These are phyloP conservation scores for Drosophila nr. perissopoda DNA, from an alignment of 2,888 invertebrate genomes.

Conservation along the genomic window DNA sequence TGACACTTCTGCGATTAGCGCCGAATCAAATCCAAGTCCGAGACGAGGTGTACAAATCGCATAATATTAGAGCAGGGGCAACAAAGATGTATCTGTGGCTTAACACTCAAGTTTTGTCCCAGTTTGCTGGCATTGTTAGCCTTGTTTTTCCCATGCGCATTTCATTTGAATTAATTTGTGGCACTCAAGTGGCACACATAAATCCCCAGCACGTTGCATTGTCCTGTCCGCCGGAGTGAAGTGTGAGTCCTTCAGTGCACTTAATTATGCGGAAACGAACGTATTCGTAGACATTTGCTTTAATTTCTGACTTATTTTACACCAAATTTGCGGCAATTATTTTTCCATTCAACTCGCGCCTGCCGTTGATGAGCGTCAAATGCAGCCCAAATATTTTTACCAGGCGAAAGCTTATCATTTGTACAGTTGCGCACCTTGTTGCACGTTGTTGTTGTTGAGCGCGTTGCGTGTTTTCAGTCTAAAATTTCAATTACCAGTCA, in stretches of 20 bases:
- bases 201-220: constrained; percentile 54
- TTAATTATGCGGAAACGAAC: constrained; percentile 73
- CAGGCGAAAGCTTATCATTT: background rate
- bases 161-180: constrained; percentile 82
- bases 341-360: constrained; percentile 44
- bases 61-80: constrained; percentile 52
- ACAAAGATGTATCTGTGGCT: constrained; percentile 46
- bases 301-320: constrained; percentile 65
- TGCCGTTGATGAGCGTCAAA: constrained; percentile 71
- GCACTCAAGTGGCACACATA: constrained; percentile 81
- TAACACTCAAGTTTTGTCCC: constrained; percentile 34
- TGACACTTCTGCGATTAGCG: constrained; percentile 78
- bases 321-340: constrained; percentile 69
- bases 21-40: constrained; percentile 66
- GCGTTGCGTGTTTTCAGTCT: constrained; percentile 35
- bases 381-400: constrained; percentile 34
- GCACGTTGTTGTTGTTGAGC: constrained; percentile 31
- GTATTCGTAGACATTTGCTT: constrained; percentile 36
- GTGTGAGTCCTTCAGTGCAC: constrained; percentile 60
- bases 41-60: constrained; percentile 81
- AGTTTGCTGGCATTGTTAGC: constrained; percentile 28
- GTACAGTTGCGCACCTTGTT: constrained; percentile 50
- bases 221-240: constrained; percentile 29
- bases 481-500: constrained; percentile 72
- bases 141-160: constrained; percentile 43